Conservation (phyloP, 2,888 invertebrate species). For the Uloborus plumipes region DNA sequence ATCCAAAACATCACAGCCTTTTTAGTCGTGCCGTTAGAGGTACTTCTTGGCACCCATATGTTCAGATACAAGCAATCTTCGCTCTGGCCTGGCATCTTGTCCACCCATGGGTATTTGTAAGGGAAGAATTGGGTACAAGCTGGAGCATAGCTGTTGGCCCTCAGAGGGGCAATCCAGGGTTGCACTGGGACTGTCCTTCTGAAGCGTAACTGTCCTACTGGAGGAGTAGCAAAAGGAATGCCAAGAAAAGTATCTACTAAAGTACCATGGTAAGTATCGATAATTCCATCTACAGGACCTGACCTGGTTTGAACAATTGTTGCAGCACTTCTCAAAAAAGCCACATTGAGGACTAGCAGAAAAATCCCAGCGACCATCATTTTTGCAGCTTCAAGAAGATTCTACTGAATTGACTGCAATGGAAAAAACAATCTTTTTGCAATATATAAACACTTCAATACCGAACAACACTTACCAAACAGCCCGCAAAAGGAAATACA, state of each 20-base stretch:
- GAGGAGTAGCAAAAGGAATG: conserved; percentile 37
- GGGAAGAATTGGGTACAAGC: conserved; percentile 26
- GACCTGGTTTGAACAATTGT: not conserved
- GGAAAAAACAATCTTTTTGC: too few relatives aligned
- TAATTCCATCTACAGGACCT: not conserved
- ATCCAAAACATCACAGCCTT: conserved; percentile 52
- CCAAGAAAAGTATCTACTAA: conserved; percentile 16
- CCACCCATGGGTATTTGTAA: conserved; percentile 10
- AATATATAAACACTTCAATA: too few relatives aligned
- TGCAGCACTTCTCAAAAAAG: too few relatives aligned
- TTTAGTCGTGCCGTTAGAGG: not conserved
- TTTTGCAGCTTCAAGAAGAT: too few relatives aligned
- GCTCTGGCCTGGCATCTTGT: conserved; percentile 5
- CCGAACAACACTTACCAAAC: too few relatives aligned
- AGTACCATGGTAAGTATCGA: not conserved
- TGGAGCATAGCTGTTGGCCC: conserved; percentile 1
- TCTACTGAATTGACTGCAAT: too few relatives aligned
- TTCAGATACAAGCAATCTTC: conserved; percentile 61
- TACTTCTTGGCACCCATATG: conserved; percentile 35
- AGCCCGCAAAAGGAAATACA: too few relatives aligned
- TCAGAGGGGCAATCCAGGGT: not conserved
- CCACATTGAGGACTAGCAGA: too few relatives aligned
- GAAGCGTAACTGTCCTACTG: conserved; percentile 30
- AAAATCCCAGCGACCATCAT: too few relatives aligned
- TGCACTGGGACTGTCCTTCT: conserved; percentile 1